These are phyloP conservation scores for Alsophila aescularia DNA, from an alignment of 2,888 invertebrate genomes.

Conservation along the genomic window DNA sequence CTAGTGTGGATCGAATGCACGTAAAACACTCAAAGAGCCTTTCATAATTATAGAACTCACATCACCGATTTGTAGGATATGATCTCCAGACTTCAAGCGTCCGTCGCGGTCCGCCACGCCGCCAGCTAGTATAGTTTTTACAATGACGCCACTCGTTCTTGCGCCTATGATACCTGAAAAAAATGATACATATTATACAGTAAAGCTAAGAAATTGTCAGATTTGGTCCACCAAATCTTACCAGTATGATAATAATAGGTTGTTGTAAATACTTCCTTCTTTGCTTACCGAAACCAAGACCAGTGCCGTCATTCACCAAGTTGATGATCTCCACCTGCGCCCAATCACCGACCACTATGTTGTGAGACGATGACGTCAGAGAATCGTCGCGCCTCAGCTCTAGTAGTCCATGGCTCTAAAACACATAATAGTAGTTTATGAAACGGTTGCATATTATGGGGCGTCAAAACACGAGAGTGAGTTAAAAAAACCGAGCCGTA, in stretches of 20 bases:
- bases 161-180: conserved; percentile 94
- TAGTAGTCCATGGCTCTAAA: conserved; percentile 85
- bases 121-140: conserved; percentile 98
- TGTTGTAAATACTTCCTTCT: too few species aligned
- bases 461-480: too few species aligned
- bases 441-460: too few species aligned
- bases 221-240: neutral
- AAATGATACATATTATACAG: neutral
- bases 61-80: conserved; percentile 97
- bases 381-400: conserved; percentile 86
- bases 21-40: too few species aligned
- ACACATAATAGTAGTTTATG: too few species aligned
- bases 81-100: conserved; percentile 98
- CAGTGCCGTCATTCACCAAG: conserved; percentile 98
- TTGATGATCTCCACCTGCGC: conserved; percentile 99
- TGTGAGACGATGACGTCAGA: conserved; percentile 66
- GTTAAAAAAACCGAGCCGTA: too few species aligned
- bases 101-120: conserved; percentile 99
- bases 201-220: neutral
- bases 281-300: conserved; percentile 94
- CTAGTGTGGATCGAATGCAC: too few species aligned
- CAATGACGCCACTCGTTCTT: conserved; percentile 99
- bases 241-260: neutral
- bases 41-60: conserved; percentile 79
- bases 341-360: conserved; percentile 92